Conservation (phyloP, 1,140 invertebrate genomes). For the Amphibalanus amphitrite region DNA sequence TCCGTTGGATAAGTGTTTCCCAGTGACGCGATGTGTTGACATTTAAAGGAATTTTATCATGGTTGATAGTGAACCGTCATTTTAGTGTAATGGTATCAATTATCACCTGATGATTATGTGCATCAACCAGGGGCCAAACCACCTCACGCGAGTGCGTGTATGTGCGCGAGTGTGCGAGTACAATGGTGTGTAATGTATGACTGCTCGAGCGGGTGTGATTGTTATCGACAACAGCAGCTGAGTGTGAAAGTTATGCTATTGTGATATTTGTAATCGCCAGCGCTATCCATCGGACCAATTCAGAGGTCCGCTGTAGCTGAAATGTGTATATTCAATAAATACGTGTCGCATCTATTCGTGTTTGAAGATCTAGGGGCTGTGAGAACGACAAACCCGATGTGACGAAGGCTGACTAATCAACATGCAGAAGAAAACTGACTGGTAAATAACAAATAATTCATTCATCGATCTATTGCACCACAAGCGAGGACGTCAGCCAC, state of each 20-base stretch:
- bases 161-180: neutral
- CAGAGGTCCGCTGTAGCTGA: neutral
- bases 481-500: too few relatives aligned
- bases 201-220: too few relatives aligned
- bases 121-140: neutral
- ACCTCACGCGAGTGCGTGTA: neutral
- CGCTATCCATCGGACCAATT: neutral
- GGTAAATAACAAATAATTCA: too few relatives aligned
- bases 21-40: neutral
- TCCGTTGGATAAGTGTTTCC: neutral
- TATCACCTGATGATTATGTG: neutral
- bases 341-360: neutral
- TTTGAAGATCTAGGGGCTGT: too few relatives aligned
- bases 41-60: neutral
- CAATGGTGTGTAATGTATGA: too few relatives aligned
- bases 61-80: neutral
- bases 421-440: too few relatives aligned
- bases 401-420: too few relatives aligned
- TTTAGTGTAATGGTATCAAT: neutral
- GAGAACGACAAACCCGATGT: too few relatives aligned
- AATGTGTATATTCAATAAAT: neutral
- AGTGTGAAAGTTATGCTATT: neutral
- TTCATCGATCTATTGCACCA: too few relatives aligned
- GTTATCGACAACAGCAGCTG: neutral
- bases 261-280: neutral